These are phyloP conservation scores for Adelognathus sp. DNA, from an alignment of 2,888 invertebrate genomes.

Conservation along the genomic window DNA sequence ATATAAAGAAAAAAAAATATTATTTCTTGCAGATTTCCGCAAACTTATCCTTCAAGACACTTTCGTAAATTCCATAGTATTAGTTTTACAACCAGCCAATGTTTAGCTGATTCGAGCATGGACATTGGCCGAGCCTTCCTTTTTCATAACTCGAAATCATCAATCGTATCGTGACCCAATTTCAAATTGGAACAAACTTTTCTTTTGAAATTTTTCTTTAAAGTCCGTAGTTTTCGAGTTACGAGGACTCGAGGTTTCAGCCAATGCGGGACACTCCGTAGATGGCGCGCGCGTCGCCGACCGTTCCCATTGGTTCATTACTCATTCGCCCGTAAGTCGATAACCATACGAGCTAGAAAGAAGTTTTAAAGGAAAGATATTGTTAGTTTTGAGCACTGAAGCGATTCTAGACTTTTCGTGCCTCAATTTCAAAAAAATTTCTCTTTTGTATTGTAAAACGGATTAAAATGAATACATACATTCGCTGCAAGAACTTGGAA, in stretches of 20 bases:
- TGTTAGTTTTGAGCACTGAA: background rate
- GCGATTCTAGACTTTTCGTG: background rate
- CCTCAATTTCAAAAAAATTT: too few species aligned
- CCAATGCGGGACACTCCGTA: background rate
- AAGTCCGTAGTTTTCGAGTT: background rate
- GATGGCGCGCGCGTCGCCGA: background rate
- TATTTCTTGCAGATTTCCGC: background rate
- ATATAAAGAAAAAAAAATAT: too few species aligned
- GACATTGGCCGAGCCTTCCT: too few species aligned
- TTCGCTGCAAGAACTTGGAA: background rate
- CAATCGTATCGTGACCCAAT: background rate
- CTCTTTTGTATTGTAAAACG: too few species aligned
- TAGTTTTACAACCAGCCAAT: too few species aligned
- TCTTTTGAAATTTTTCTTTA: background rate
- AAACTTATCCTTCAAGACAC: background rate
- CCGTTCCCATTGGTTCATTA: too few species aligned
- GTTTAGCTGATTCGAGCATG: too few species aligned
- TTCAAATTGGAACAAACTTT: background rate
- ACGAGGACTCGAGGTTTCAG: background rate
- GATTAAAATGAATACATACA: too few species aligned
- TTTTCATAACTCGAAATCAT: background rate
- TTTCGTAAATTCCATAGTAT: too few species aligned
- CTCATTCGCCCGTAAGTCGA: background rate
- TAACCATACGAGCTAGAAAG: background rate
- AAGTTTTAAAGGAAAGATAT: background rate